Percentiles rank a stretch among this genome's conserved stretches.
Evolutionary conservation across 92 coral and sea anemone genomes (phyloP).

Genomic region (Phymanthus crucifer): DNA sequence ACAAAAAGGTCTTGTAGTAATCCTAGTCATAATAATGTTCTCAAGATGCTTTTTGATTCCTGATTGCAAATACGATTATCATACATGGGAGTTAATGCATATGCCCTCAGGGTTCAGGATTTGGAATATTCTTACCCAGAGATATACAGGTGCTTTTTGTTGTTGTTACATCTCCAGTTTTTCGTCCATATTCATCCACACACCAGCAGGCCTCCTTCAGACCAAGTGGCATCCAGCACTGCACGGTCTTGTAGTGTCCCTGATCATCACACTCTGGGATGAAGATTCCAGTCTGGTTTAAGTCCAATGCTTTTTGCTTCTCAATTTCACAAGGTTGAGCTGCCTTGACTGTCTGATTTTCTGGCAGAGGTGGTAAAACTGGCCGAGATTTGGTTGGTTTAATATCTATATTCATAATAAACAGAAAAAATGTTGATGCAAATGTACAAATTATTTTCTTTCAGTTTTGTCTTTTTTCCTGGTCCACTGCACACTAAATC

Average conservation of each 20-base stretch:
- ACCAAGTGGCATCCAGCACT: conserved; percentile 65
- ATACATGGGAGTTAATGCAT: too few species aligned
- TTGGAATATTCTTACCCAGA: background rate
- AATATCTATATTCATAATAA: background rate
- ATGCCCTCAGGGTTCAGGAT: too few species aligned
- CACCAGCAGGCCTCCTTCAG: conserved; percentile 55
- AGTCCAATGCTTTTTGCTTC: conserved; percentile 10
- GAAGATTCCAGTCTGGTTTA: conserved; percentile 32
- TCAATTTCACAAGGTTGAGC: conserved; percentile 12
- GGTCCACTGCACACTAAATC: too few species aligned
- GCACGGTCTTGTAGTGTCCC: conserved; percentile 48
- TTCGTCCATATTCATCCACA: conserved; percentile 47
- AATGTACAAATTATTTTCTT: background rate
- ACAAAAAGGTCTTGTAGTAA: too few species aligned
- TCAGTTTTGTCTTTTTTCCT: too few species aligned
- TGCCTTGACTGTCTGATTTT: background rate
- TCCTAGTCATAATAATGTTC: too few species aligned
- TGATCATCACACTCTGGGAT: conserved; percentile 45
- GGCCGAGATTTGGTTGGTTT: background rate
- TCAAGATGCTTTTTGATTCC: too few species aligned
- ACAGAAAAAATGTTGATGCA: background rate
- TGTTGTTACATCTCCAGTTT: conserved; percentile 30
- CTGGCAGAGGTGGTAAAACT: background rate
- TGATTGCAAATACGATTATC: too few species aligned
- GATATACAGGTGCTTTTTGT: background rate